Evolutionary conservation across 2,888 invertebrate genomes (phyloP), one percentile per base, ranked within the genome.

Genomic region (Drosophila suboccidentalis): DNA sequence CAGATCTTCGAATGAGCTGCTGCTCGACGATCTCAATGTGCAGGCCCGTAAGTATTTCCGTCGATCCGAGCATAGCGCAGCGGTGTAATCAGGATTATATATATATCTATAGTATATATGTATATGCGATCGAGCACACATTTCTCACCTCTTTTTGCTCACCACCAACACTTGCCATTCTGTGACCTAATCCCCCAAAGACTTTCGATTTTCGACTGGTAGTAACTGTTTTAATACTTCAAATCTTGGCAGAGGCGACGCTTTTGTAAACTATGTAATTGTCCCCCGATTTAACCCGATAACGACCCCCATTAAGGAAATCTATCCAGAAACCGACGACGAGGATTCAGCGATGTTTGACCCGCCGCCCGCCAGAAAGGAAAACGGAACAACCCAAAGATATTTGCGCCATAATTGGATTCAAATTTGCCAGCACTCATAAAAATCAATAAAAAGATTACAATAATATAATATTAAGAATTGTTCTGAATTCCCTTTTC

Each of bases 11-110:
- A 90, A 82, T 55, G 91, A 92, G 69, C 78, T 92, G 36, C 75
- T 92, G 34, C 81, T 91, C 34, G 91, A 91, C 70, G 91, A 91
- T 69, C 82, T 91, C 26, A 78, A 82, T 17, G 83, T 88, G 19
- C 89, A 92, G 76, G 80, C 91, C 65, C 90, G 90, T 80, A 91
- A 91, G 80, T 92, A 91, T 80, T 88, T 87, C 55, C 86, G 81
- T 9, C 65, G 80, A 49, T 73, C 76, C 5, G 87, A 87, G 71
- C 87, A 79, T 43, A 81, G 83, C 63, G 87, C 82, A 36, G 87
- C 87, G 66, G 79, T 83, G 26, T 83, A 83, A 49, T 44, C 41
- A 47, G 47, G 46, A 44, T n/a, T 19, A 13, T n/a, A 38, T 11
- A 4, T 47, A 44, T n/a, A 38, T 11, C 1, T 47, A 44, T 2